phyloP scores from a whole-genome alignment of 2,113 vertebrate genomes.

The Thamnaconus septentrionalis region DNA sequence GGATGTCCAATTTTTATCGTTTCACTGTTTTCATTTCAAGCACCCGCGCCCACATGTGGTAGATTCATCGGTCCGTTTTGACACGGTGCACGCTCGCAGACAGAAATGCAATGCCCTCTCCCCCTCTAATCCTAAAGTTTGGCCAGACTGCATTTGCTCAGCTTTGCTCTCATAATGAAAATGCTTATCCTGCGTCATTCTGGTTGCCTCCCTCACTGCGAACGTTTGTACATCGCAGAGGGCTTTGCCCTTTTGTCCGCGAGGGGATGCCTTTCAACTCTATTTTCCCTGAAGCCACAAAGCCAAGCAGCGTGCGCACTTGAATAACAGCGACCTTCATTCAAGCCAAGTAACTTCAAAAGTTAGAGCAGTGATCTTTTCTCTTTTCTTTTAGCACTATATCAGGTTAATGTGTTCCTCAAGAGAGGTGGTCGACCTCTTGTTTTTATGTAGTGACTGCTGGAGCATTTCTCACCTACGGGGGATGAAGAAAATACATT shows the following conservation, averaged over 20 bases:
- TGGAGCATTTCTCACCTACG: too few species aligned
- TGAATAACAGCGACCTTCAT: slow-evolving; percentile 32
- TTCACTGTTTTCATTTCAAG: too few species aligned
- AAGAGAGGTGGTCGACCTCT: too few species aligned
- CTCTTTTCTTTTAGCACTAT: too few species aligned
- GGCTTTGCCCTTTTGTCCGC: slow-evolving; percentile 63
- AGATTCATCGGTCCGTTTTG: slow-evolving; percentile 44
- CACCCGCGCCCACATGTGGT: slow-evolving; percentile 12
- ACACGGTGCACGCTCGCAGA: slow-evolving; percentile 42
- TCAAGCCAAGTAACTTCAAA: slow-evolving; percentile 30
- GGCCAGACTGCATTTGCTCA: slow-evolving; percentile 60
- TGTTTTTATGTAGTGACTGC: too few species aligned
- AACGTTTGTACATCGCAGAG: slow-evolving; percentile 49
- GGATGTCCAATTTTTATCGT: too few species aligned
- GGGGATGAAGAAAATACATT: too few species aligned
- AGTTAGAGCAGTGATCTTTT: neutral
- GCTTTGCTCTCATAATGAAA: slow-evolving; percentile 72
- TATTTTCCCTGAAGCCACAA: slow-evolving; percentile 44
- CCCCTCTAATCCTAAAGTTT: slow-evolving; percentile 60
- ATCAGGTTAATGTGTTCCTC: too few species aligned
- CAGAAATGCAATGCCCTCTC: slow-evolving; percentile 47
- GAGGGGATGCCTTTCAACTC: slow-evolving; percentile 49
- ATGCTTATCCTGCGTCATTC: slow-evolving; percentile 64
- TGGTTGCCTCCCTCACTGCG: slow-evolving; percentile 39
- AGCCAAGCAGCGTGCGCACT: slow-evolving; percentile 37